Evolutionary conservation across 1,140 invertebrate species (phyloP), one percentile per base, ranked within the genome.

Genomic region (Atta texana): DNA sequence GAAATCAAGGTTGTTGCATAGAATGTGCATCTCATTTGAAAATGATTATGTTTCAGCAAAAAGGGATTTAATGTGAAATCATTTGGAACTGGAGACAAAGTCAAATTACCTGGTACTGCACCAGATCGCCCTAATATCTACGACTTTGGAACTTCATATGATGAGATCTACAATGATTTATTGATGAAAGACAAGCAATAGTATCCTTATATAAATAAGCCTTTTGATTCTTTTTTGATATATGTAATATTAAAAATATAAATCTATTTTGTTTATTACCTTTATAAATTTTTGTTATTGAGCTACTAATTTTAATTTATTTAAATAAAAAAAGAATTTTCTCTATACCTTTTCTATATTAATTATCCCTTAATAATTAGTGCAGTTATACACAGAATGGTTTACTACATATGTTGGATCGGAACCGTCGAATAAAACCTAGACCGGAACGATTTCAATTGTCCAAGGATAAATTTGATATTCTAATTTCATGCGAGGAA

Each of bases 401-500:
- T 44, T 96, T 99, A 75, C 96, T 99, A 63, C 98, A 99, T 94
- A 99, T 99, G 98, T 94, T 99, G 88, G 99, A 99, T 93, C 96
- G 99, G 91, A 99, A 99, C 95, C 96, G 98, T 89, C 96, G 99
- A 92, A 99, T 99, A 88, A 99, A 99, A 96, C 96, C 96, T 21
- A 97, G 97, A 82, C 99, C 99, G 18, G 99, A 99, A 96, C 96
- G 98, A 87, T 99, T 99, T 96, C 99, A 99, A 95, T 95, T 96
- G 21, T 97, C 97, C 85, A 96, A 96, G 91, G 98, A 99, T 88
- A 97, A 97, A 92, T 99, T 99, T 96, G 99, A 99, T 95, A 97
- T 99, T 69, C 97, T 99, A 57, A 97, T 99, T 89, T 99, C 99
- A 0, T 99, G 98, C 94, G 99, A 99, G 95, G 99, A 99, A 95